Evolutionary conservation across 2,797 vertebrate genomes (phyloP).

Genomic region (Toxotes lorentzi): DNA sequence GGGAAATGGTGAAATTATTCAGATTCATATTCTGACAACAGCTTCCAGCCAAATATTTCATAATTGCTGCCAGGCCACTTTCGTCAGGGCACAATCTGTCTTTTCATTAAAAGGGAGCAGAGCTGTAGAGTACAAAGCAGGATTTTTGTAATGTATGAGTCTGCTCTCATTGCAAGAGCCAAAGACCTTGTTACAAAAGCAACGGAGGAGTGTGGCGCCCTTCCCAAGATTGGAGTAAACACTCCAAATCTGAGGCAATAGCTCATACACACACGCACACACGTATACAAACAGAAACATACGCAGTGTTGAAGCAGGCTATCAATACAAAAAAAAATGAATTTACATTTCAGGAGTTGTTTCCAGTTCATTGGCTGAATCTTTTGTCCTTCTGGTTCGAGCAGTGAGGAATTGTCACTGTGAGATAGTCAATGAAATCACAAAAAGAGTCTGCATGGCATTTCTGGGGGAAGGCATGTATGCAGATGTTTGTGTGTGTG

Average conservation of each 20-base stretch:
- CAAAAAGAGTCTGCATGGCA: conserved; percentile 2
- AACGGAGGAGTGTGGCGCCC: conserved; percentile 32
- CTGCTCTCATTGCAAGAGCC: conserved; percentile 42
- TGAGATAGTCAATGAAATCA: conserved; percentile 50
- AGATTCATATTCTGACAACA: conserved; percentile 34
- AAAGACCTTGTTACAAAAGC: conserved; percentile 42
- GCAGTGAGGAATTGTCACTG: conserved; percentile 22
- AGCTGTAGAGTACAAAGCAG: conserved; percentile 29
- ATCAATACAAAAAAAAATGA: conserved; percentile 27
- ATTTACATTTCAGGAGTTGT: conserved; percentile 38
- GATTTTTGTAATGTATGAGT: conserved; percentile 45
- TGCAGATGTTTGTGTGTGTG: neutral
- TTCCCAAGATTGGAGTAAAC: conserved; percentile 48
- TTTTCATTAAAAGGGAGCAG: conserved; percentile 54
- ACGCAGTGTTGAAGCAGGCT: neutral
- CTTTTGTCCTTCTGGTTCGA: neutral
- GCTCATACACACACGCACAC: neutral
- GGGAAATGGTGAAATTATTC: conserved; percentile 27
- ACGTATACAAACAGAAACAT: neutral
- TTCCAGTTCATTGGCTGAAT: conserved; percentile 29
- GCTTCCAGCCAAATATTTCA: conserved; percentile 19
- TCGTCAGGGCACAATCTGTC: conserved; percentile 50
- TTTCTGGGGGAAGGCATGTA: too few relatives aligned
- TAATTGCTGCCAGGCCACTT: conserved; percentile 49
- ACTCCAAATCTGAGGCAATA: conserved; percentile 39